Conservation (phyloP, 2,797 vertebrate species). For the Fistularia tabacaria region DNA sequence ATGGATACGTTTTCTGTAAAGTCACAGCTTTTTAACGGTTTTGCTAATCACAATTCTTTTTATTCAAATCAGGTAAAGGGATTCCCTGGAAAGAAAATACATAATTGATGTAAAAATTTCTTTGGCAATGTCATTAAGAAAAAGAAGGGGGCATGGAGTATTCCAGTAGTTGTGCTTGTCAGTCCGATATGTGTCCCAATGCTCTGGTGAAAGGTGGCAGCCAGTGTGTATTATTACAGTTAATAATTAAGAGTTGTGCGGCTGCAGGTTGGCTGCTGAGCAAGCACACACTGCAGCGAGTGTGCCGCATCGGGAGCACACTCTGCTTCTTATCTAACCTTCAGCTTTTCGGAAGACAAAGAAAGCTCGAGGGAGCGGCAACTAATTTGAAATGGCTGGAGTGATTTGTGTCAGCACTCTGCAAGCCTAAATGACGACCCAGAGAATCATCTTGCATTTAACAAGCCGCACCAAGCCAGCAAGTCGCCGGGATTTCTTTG, state of each 20-base stretch:
- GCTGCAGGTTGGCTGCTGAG: constrained; percentile 40
- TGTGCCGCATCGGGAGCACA: constrained; percentile 4
- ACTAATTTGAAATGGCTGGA: constrained; percentile 25
- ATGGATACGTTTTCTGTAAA: too few relatives aligned
- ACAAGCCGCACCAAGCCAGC: constrained; percentile 6
- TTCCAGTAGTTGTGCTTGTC: too few relatives aligned
- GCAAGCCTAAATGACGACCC: constrained; percentile 18
- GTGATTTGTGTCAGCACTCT: constrained; percentile 31
- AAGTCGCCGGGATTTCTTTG: constrained; percentile 22
- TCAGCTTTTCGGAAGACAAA: constrained; percentile 17
- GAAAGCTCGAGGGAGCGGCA: constrained; percentile 4
- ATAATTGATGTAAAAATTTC: too few relatives aligned
- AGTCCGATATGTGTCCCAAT: too few relatives aligned
- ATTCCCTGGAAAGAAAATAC: too few relatives aligned
- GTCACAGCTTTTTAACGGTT: too few relatives aligned
- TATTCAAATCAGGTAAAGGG: too few relatives aligned
- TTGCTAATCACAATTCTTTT: too few relatives aligned
- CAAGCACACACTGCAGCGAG: constrained; percentile 17
- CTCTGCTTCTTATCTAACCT: constrained; percentile 34
- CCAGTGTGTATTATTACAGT: too few relatives aligned
- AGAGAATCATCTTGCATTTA: constrained; percentile 31
- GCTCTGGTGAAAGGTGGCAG: too few relatives aligned
- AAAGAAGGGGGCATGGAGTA: too few relatives aligned
- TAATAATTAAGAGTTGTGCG: not conserved
- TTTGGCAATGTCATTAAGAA: too few relatives aligned